Conservation (phyloP, 92 coral and sea anemone species). For the Isaurus tuberculatus region DNA sequence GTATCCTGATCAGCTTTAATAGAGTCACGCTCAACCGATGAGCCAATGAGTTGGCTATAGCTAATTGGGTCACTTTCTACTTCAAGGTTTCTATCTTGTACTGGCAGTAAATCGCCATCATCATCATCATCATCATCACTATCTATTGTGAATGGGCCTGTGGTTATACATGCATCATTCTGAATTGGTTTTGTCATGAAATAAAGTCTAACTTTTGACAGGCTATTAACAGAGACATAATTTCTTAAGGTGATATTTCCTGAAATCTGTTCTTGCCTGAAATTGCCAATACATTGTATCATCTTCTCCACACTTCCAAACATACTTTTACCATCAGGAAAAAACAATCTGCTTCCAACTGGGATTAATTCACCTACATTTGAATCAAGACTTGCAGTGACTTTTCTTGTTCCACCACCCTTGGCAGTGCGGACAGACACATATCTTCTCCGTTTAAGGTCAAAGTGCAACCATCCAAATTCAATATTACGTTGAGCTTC, state of each 20-base stretch:
- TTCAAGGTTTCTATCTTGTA: background rate
- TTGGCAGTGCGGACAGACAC: conserved; percentile 51
- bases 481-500: conserved; percentile 29
- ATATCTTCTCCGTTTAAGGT: conserved; percentile 36
- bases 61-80: background rate
- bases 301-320: conserved; percentile 46
- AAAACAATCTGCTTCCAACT: conserved; percentile 54
- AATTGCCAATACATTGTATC: conserved; percentile 48
- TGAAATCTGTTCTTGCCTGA: conserved; percentile 50
- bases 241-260: conserved; percentile 22
- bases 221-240: conserved; percentile 1
- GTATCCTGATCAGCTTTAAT: conserved; percentile 38
- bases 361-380: conserved; percentile 33
- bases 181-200: conserved; percentile 35
- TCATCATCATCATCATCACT: conserved; percentile 19
- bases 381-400: conserved; percentile 46
- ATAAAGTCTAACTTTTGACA: conserved; percentile 40
- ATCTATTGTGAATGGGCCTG: background rate
- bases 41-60: conserved; percentile 32
- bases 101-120: background rate
- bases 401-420: conserved; percentile 65
- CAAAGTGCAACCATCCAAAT: conserved; percentile 62
- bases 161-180: conserved; percentile 3
- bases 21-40: conserved; percentile 50
- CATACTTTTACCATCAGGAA: conserved; percentile 53